Base-by-base conservation (phyloP, 2,888 invertebrate species). In the Acrobasis suavella region DNA sequence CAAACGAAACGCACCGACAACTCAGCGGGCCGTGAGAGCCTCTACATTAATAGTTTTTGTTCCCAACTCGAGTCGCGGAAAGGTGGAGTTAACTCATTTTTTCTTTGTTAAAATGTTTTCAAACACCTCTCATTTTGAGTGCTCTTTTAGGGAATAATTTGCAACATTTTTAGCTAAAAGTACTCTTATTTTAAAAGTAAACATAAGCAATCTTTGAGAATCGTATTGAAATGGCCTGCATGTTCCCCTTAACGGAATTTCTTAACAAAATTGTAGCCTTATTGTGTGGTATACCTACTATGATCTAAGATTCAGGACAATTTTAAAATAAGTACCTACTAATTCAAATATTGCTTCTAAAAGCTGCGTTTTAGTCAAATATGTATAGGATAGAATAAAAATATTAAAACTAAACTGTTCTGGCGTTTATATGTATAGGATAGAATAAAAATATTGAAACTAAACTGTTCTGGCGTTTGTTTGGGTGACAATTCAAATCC, bases 1-100 rank as follows among this genome's bases (percentile, higher is more conserved):
- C 89, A 90, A 90, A 90, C 91, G 89, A 84, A 88, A 89, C 87
- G 85, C 87, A 89, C 87, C 83, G 83, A 86, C 86, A 83, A 86
- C 79, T 84, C 90, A 90, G 74, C 89, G 86, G 84, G 75, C 87
- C 85, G 90, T 82, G 83, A 86, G 83, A 83, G 85, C 78, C 82
- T 84, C 84, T 86, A 85, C 86, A 86, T 87, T 87, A 86, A 89
- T 89, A 90, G 90, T 90, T 91, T 90, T 91, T 89, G 89, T 89
- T 83, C 74, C 80, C 78, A 83, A 85, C 84, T 84, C 85, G 69
- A 76, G 74, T 82, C 81, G 76, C 81, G 81, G 80, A 82, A 83
- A 84, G 78, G 78, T 80, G 75, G 78, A 69, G 77, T 77, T 82
- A 76, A 71, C 67, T 67, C 64, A 73, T 74, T 73, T 81, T 78